A percentile compares a stretch with the other conserved stretches of the same genome.
Evolutionary conservation across 1,140 invertebrate genomes (phyloP).

Genomic region (Epicauta chinensis): DNA sequence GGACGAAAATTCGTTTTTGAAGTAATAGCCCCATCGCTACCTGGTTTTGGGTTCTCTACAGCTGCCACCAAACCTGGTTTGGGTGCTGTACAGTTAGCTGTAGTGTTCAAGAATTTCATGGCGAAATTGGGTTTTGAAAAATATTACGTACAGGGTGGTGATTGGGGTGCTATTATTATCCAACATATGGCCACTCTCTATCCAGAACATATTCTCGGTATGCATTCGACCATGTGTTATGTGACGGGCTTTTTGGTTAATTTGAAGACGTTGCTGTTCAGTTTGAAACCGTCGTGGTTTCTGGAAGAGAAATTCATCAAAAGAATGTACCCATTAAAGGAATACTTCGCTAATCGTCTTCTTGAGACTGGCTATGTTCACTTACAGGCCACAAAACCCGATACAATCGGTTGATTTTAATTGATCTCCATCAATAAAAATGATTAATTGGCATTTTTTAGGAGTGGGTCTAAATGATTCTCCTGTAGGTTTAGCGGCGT

Average conservation of each 20-base stretch:
- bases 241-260: conserved; percentile 36
- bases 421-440: too few species aligned
- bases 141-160: conserved; percentile 81
- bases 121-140: conserved; percentile 63
- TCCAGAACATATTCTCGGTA: conserved; percentile 61
- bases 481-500: conserved; percentile 69
- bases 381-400: conserved; percentile 85
- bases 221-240: conserved; percentile 63
- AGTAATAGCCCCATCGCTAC: conserved; percentile 65
- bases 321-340: conserved; percentile 55
- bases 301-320: conserved; percentile 49
- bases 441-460: conserved; percentile 40
- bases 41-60: conserved; percentile 75
- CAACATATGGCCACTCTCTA: conserved; percentile 57
- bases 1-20: conserved; percentile 68
- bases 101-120: conserved; percentile 83
- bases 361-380: conserved; percentile 76
- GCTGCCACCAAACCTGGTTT: conserved; percentile 57
- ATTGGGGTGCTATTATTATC: conserved; percentile 68
- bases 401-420: conserved; percentile 69
- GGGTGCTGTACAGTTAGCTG: conserved; percentile 55
- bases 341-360: conserved; percentile 47
- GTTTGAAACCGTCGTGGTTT: conserved; percentile 50
- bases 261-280: conserved; percentile 49
- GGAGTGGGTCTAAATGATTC: conserved; percentile 56